These are phyloP conservation scores for Crocidura indochinensis DNA, from an alignment of 2,797 vertebrate genomes.

Conservation along the genomic window DNA sequence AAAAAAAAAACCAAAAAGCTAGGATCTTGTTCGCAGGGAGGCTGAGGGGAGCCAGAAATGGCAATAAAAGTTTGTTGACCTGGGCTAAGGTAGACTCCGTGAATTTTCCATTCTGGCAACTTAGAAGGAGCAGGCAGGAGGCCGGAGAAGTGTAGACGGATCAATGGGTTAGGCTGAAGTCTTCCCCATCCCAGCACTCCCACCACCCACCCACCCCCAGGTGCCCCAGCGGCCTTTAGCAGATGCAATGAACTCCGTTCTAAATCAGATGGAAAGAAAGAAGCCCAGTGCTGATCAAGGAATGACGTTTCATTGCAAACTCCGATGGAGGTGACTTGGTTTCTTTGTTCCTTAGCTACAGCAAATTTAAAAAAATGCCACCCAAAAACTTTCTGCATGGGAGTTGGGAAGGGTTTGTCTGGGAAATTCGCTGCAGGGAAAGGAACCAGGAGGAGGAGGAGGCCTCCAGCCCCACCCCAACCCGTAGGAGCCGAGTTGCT, in stretches of 20 bases:
- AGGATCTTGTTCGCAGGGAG: constrained; percentile 55
- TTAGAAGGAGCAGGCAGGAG: neutral
- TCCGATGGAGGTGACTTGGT: neutral
- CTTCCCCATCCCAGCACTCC: neutral
- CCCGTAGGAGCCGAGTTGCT: no score
- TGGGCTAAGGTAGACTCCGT: constrained; percentile 70
- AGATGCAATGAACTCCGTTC: neutral
- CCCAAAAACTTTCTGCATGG: constrained; percentile 27
- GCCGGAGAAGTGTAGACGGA: neutral
- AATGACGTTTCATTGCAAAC: neutral
- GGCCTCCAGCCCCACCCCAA: neutral
- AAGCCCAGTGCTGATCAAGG: neutral
- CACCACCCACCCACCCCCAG: neutral
- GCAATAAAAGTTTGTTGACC: constrained; percentile 84
- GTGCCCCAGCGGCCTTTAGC: neutral
- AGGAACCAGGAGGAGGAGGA: neutral
- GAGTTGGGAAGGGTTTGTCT: neutral
- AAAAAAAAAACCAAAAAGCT: constrained; percentile 46
- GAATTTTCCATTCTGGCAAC: constrained; percentile 79
- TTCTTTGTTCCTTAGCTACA: constrained; percentile 40
- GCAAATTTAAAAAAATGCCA: constrained; percentile 41
- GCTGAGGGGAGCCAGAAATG: constrained; percentile 66
- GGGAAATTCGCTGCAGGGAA: neutral
- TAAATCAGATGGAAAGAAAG: neutral
- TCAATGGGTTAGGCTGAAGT: neutral